Percentiles rank a stretch among this genome's conserved stretches.
Conservation (phyloP, 2,888 invertebrate species). For the Platycheirus albimanus region DNA sequence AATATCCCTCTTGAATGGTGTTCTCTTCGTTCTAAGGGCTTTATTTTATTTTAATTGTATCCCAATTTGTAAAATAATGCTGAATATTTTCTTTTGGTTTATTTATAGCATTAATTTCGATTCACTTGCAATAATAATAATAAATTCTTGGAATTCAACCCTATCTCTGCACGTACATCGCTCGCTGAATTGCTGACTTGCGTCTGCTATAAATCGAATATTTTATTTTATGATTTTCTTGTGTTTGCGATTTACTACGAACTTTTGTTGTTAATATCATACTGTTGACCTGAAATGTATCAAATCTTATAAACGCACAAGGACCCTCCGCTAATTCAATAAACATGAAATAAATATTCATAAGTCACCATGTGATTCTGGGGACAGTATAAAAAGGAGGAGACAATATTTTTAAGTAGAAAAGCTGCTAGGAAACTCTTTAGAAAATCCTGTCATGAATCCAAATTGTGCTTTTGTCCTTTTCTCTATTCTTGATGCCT, state of each 20-base stretch:
- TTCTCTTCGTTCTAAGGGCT: background rate
- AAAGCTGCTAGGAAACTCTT: slow-evolving; percentile 1
- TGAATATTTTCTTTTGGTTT: slow-evolving; percentile 23
- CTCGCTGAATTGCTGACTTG: slow-evolving; percentile 9
- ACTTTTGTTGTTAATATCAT: slow-evolving; percentile 17
- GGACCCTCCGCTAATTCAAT: slow-evolving; percentile 30
- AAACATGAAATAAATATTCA: slow-evolving; percentile 69
- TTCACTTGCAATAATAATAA: background rate
- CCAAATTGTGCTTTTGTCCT: background rate
- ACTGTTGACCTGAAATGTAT: slow-evolving; percentile 22
- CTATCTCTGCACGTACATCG: background rate
- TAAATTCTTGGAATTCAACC: background rate
- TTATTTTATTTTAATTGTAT: slow-evolving; percentile 38
- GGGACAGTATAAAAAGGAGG: background rate
- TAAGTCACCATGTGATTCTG: slow-evolving; percentile 37
- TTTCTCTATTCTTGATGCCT: slow-evolving; percentile 1
- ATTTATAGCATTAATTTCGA: slow-evolving; percentile 45
- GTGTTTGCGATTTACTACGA: slow-evolving; percentile 13
- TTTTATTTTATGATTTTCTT: slow-evolving; percentile 8
- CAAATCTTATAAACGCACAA: slow-evolving; percentile 30
- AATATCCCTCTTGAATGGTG: background rate
- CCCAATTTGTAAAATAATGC: slow-evolving; percentile 7
- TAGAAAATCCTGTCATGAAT: slow-evolving; percentile 24
- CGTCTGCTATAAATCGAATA: slow-evolving; percentile 42
- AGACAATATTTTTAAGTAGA: slow-evolving; percentile 35